A percentile compares a stretch with the other conserved stretches of the same genome.
These are phyloP conservation scores for Machaerirhynchus nigripectus DNA, from an alignment of 2,113 vertebrate genomes.

Conservation along the genomic window DNA sequence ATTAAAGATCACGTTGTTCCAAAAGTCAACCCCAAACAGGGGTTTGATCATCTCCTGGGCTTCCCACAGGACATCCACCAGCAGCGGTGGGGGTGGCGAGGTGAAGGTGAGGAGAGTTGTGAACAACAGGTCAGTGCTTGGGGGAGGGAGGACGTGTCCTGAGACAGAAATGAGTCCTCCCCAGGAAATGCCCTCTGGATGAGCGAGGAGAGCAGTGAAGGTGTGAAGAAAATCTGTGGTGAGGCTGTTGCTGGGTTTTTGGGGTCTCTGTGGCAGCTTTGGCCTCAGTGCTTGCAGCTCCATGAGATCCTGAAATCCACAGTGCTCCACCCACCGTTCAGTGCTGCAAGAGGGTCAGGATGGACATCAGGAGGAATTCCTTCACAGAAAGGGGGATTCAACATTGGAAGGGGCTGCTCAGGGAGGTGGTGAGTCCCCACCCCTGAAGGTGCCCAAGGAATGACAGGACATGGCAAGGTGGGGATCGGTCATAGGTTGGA, in stretches of 20 bases:
- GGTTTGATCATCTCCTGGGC: not conserved
- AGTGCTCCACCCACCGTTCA: not conserved
- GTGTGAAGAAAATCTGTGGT: not conserved
- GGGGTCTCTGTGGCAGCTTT: not conserved
- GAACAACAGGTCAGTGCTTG: not conserved
- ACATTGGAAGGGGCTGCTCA: not conserved
- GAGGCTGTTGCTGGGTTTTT: not conserved
- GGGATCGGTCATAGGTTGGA: not conserved
- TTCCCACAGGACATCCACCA: not conserved
- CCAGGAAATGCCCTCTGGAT: not conserved
- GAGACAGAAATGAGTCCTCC: not conserved
- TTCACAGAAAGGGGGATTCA: not conserved
- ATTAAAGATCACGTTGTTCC: not conserved
- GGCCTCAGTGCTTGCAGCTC: rapidly evolving
- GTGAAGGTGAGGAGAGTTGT: rapidly evolving
- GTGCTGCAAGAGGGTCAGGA: not conserved
- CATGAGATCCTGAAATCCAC: not conserved
- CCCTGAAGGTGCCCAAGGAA: not conserved
- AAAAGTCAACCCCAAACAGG: not conserved
- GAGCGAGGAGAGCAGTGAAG: not conserved
- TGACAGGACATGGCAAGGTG: rapidly evolving
- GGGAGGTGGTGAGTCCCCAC: no score
- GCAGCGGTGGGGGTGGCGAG: not conserved
- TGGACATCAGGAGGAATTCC: not conserved
- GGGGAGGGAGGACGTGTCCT: not conserved